phyloP scores from a whole-genome alignment of 2,113 vertebrate species.

The Serinus canaria region DNA sequence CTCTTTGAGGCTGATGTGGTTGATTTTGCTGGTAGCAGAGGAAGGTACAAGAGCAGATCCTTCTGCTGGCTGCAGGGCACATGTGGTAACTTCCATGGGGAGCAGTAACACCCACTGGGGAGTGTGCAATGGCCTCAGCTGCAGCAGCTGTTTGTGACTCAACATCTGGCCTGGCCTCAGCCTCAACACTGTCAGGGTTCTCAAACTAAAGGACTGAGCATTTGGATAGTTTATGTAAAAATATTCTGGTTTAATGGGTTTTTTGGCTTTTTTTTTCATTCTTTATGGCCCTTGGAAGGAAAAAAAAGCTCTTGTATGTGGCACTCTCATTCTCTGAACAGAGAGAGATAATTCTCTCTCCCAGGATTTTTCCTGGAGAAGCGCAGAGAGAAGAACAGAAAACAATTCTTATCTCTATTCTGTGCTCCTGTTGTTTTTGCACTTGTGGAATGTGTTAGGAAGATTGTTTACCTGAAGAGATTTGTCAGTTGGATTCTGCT shows the following conservation, averaged over 20 bases:
- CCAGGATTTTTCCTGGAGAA: too few species aligned
- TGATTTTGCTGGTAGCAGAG: not conserved
- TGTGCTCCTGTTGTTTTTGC: too few species aligned
- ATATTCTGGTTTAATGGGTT: not conserved
- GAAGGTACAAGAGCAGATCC: not conserved
- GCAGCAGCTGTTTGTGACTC: not conserved
- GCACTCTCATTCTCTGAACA: not conserved
- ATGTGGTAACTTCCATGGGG: fast-evolving
- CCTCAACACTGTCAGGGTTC: not conserved
- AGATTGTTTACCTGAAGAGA: too few species aligned
- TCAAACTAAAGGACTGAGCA: not conserved
- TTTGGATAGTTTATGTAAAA: not conserved
- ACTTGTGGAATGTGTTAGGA: too few species aligned
- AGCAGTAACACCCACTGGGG: not conserved
- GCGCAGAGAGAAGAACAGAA: too few species aligned
- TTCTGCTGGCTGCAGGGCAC: not conserved
- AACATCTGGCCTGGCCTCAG: constrained; percentile 17
- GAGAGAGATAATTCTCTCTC: too few species aligned
- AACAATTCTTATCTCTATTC: too few species aligned
- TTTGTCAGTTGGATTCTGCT: too few species aligned
- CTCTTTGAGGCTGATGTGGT: not conserved
- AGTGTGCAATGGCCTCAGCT: not conserved
- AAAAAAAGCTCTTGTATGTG: not conserved
- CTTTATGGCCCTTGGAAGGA: not conserved
- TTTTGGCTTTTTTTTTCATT: not conserved